Evolutionary conservation across 2,113 vertebrate species (phyloP).

Genomic region (Cyprinodon tularosa): DNA sequence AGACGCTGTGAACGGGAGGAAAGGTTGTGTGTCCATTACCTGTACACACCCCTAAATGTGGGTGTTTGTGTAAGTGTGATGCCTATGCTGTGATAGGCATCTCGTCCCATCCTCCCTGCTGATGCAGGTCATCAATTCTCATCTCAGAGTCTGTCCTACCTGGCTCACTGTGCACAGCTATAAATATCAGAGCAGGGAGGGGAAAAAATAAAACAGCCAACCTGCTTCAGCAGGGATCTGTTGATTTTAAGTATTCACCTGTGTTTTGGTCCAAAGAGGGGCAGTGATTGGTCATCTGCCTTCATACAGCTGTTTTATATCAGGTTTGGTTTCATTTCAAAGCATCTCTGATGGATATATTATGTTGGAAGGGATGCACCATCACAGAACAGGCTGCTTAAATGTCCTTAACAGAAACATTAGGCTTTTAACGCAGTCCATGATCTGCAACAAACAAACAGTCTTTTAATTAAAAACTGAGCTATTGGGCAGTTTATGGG

Average conservation of each 20-base stretch:
- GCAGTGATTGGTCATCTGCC: background rate
- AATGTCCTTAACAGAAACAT: background rate
- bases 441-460: background rate
- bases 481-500: too few species aligned
- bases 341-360: too few species aligned
- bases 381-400: too few species aligned
- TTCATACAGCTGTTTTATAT: too few species aligned
- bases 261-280: background rate
- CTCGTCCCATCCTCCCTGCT: conserved; percentile 39
- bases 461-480: too few species aligned
- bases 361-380: too few species aligned
- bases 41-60: background rate
- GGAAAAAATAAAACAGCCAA: background rate
- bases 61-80: conserved; percentile 16
- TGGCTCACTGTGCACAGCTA: conserved; percentile 22
- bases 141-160: conserved; percentile 43
- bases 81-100: conserved; percentile 45
- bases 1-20: background rate
- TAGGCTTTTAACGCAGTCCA: background rate
- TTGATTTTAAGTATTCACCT: background rate
- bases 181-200: conserved; percentile 45
- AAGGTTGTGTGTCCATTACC: background rate
- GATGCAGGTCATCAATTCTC: conserved; percentile 64
- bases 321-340: too few species aligned
- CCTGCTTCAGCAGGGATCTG: background rate